Conservation (phyloP, 37 sponge, comb jelly and placozoan species). For the Aplysina aerophoba region DNA sequence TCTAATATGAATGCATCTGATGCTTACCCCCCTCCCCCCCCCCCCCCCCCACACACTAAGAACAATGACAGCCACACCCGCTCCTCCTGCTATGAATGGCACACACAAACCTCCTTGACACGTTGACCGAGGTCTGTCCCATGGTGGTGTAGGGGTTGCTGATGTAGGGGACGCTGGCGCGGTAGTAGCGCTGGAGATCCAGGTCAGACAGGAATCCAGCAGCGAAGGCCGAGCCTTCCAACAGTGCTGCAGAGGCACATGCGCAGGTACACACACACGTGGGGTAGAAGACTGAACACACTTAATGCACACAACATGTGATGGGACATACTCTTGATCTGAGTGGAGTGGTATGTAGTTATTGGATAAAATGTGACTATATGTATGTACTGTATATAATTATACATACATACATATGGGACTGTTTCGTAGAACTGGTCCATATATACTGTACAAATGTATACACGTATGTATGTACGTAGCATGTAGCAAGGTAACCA, state of each 20-base stretch:
- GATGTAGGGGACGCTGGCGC: constrained; percentile 60
- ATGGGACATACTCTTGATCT: too few species aligned
- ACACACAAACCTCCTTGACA: constrained; percentile 66
- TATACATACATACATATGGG: neutral
- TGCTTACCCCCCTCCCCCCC: neutral
- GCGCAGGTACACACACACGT: neutral
- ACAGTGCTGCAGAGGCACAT: constrained; percentile 40
- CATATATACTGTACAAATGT: neutral
- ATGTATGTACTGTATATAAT: too few species aligned
- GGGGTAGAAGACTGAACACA: neutral
- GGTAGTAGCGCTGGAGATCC: constrained; percentile 48
- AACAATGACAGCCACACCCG: neutral
- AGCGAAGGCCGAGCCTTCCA: constrained; percentile 17
- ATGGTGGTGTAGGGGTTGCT: constrained; percentile 77
- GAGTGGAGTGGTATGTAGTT: too few species aligned
- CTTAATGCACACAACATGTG: too few species aligned
- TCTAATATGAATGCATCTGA: neutral
- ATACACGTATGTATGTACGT: too few species aligned
- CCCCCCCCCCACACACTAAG: neutral
- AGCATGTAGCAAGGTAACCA: too few species aligned
- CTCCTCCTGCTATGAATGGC: too few species aligned
- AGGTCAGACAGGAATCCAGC: constrained; percentile 58
- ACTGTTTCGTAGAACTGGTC: neutral
- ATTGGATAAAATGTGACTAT: too few species aligned
- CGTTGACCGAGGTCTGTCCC: constrained; percentile 52